Conservation (phyloP, 2,888 invertebrate species). For the Myathropa florea region DNA sequence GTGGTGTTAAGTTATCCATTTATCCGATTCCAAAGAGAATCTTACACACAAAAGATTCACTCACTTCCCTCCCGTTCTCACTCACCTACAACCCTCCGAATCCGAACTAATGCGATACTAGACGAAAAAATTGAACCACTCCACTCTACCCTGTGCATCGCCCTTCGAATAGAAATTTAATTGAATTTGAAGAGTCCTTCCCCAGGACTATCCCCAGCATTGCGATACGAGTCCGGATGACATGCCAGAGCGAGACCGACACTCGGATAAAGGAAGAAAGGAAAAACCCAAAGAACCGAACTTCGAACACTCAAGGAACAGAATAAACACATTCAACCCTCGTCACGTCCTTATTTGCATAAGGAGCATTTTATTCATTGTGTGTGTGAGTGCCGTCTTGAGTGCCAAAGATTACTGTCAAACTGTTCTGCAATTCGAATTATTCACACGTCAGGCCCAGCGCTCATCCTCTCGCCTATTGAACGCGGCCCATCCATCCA, state of each 20-base stretch:
- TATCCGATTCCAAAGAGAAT: constrained; percentile 65
- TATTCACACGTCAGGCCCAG: constrained; percentile 68
- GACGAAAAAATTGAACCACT: constrained; percentile 17
- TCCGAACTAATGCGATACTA: constrained; percentile 41
- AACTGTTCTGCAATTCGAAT: constrained; percentile 70
- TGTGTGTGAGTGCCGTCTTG: constrained; percentile 63
- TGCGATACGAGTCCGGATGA: constrained; percentile 14
- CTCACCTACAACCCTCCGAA: not conserved
- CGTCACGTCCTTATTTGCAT: constrained; percentile 69
- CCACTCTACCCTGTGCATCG: constrained; percentile 31
- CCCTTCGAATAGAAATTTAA: constrained; percentile 64
- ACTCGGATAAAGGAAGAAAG: constrained; percentile 6
- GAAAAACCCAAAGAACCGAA: constrained; percentile 35
- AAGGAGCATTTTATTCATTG: constrained; percentile 66
- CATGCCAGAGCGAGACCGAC: not conserved
- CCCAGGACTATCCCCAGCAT: constrained; percentile 9
- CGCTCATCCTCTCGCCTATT: constrained; percentile 2
- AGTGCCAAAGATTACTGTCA: constrained; percentile 71
- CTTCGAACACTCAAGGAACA: constrained; percentile 48
- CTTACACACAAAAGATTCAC: constrained; percentile 63
- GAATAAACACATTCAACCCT: constrained; percentile 69
- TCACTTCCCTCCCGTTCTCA: not conserved
- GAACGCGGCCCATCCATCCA: constrained; percentile 20
- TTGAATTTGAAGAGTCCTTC: constrained; percentile 67
- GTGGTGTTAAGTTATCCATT: constrained; percentile 70